Conservation (phyloP, 1,140 invertebrate species). For the Drosophila rhopaloa region DNA sequence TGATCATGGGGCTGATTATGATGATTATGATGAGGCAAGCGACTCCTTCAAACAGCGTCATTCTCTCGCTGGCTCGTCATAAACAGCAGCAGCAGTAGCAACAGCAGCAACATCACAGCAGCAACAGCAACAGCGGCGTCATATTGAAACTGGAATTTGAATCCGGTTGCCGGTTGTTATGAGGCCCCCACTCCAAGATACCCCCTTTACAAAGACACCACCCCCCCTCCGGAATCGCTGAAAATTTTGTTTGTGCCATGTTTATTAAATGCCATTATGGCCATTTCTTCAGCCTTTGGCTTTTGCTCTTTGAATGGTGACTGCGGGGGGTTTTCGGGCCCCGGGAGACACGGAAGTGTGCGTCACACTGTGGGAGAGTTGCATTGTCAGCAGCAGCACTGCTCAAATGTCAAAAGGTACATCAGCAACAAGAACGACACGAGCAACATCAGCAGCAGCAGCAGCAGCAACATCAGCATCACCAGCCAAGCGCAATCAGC, state of each 20-base stretch:
- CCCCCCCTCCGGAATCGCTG: not conserved
- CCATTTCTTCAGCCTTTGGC: constrained; percentile 58
- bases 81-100: constrained; percentile 6
- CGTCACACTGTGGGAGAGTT: constrained; percentile 33
- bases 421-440: constrained; percentile 25
- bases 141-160: constrained; percentile 72
- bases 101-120: constrained; percentile 5
- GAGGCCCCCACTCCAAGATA: not conserved
- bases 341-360: constrained; percentile 26
- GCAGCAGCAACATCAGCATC: constrained; percentile 49
- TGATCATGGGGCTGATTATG: constrained; percentile 8
- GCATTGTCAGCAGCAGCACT: constrained; percentile 53
- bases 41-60: constrained; percentile 36
- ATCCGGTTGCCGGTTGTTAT: constrained; percentile 59
- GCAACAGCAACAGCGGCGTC: constrained; percentile 26
- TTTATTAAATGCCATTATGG: constrained; percentile 79
- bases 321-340: not conserved
- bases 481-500: constrained; percentile 65
- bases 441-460: constrained; percentile 23
- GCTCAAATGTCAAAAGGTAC: constrained; percentile 72
- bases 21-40: constrained; percentile 35
- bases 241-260: constrained; percentile 54
- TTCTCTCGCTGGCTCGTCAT: constrained; percentile 18
- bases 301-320: constrained; percentile 42
- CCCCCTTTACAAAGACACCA: not conserved